Base-by-base conservation (phyloP, 1,140 invertebrate species). In the Plodia interpunctella region DNA sequence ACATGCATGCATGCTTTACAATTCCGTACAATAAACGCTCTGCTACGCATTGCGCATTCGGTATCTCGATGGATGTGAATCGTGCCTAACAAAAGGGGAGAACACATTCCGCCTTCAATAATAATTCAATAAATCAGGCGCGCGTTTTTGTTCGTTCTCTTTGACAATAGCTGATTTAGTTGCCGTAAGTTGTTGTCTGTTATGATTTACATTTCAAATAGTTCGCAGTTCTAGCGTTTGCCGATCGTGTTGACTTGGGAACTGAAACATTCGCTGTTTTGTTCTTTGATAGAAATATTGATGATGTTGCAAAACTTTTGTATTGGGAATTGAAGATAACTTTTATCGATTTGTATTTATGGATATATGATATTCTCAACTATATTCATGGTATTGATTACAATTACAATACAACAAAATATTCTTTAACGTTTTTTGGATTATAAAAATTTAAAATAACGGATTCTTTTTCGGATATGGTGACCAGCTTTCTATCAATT, bases 41-140 rank as follows among this genome's bases (percentile, higher is more conserved):
- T n/a, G n/a, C n/a, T n/a, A n/a, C n/a, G n/a, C n/a, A n/a, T n/a
- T n/a, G n/a, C n/a, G n/a, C n/a, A n/a, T n/a, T n/a, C n/a, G n/a
- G n/a, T n/a, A n/a, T n/a, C 15, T 44, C 38, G 2, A 15, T 44
- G 5, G 15, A 17, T 44, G 38, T 44, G 38, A 44, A 44, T 44
- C 13, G 38, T n/a, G 38, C 38, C 38, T 44, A 2, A 17, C 15
- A 44, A 38, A 44, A 17, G 38, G 30, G 38, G 38, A 5, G 13
- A 44, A 44, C 38, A 17, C 15, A 44, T n/a, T n/a, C 19, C 44
- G 25, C 58, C 54, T 50, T 60, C 55, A 55, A 65, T 65, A 53
- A 55, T 65, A 65, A 65, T 65, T 60, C 63, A 56, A 65, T 65
- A 60, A 65, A 65, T 65, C 63, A 65, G 60, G 55, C 51, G 63